A percentile compares a stretch with the other conserved stretches of the same genome.
phyloP scores from a whole-genome alignment of 2,888 invertebrate species.

The Ramazzottius varieornatus region DNA sequence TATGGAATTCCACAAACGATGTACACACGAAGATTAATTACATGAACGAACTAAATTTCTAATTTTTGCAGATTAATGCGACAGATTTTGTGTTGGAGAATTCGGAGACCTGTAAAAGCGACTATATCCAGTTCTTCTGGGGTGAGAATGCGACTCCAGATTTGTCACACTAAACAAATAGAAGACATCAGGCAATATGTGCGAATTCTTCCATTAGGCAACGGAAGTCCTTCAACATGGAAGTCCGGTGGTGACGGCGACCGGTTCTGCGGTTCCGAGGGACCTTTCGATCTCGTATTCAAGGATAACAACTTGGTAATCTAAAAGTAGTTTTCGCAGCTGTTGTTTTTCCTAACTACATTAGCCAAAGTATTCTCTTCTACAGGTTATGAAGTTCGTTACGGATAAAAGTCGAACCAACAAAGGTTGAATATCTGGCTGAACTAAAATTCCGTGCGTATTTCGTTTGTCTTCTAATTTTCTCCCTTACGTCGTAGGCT shows the following conservation, averaged over 20 bases:
- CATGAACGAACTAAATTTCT: no score
- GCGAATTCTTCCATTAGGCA: no score
- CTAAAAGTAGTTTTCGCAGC: not conserved
- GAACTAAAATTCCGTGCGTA: no score
- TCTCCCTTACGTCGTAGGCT: no score
- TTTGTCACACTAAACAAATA: not conserved
- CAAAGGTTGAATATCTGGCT: no score
- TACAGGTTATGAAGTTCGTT: not conserved
- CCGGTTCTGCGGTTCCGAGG: not conserved
- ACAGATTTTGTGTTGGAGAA: not conserved
- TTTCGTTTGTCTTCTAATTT: no score
- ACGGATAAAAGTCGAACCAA: not conserved
- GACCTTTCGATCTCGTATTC: not conserved
- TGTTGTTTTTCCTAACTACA: not conserved
- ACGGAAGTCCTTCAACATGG: not conserved
- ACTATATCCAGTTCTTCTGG: conserved; percentile 2
- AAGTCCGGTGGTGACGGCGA: not conserved
- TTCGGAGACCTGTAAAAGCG: not conserved
- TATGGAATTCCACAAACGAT: not conserved
- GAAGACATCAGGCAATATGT: no score
- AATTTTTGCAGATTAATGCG: not conserved
- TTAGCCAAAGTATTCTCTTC: no score
- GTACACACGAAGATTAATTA: no score
- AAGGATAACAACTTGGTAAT: not conserved
- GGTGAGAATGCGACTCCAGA: no score